phyloP scores from a whole-genome alignment of 2,888 invertebrate genomes.

The Lomographa bimaculata region DNA sequence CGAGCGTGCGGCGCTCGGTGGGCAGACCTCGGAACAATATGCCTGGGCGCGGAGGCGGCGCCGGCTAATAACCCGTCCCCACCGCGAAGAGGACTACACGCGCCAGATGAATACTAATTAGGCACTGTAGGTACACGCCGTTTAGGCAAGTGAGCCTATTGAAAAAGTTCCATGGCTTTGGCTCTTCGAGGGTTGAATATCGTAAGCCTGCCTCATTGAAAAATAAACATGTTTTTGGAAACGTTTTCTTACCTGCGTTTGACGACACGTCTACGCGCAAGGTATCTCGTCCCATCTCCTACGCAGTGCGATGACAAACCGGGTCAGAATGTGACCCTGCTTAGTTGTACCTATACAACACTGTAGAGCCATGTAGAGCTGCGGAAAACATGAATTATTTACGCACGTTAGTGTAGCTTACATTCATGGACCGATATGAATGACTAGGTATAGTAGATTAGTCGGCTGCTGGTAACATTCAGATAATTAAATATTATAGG shows the following conservation, averaged over 20 bases:
- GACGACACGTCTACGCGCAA: constrained; percentile 2
- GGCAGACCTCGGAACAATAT: constrained; percentile 80
- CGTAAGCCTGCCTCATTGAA: constrained; percentile 8
- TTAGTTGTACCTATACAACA: constrained; percentile 18
- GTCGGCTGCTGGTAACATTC: too few relatives aligned
- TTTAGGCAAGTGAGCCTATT: constrained; percentile 29
- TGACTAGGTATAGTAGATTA: too few relatives aligned
- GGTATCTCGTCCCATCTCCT: constrained; percentile 22
- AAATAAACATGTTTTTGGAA: constrained; percentile 14
- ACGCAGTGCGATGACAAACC: constrained; percentile 33
- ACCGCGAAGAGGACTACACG: constrained; percentile 79
- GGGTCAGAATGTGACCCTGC: constrained; percentile 33
- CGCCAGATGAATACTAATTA: constrained; percentile 83
- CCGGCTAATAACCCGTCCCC: constrained; percentile 83
- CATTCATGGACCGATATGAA: constrained; percentile 25
- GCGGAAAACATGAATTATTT: constrained; percentile 35
- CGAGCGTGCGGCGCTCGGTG: constrained; percentile 75
- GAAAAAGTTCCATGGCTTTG: constrained; percentile 36
- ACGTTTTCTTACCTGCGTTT: constrained; percentile 17
- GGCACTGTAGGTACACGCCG: constrained; percentile 65
- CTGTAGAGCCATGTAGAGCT: constrained; percentile 15
- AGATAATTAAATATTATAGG: too few relatives aligned
- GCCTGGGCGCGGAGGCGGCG: constrained; percentile 81
- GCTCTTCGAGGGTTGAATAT: constrained; percentile 26
- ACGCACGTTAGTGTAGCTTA: constrained; percentile 26